phyloP scores from a whole-genome alignment of 2,797 vertebrate species.

The Cyprinodon diabolis region DNA sequence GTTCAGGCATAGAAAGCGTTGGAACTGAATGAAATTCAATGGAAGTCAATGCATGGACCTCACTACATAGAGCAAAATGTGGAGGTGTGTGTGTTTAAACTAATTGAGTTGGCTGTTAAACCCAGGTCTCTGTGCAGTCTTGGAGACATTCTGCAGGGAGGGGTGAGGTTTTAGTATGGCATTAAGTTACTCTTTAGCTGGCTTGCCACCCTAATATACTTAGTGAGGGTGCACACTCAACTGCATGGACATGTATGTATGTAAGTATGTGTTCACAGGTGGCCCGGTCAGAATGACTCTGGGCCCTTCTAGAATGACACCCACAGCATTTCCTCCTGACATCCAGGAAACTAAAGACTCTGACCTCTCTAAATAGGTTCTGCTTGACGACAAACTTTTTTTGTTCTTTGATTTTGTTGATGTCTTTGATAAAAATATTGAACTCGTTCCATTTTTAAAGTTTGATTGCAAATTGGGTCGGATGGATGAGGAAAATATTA shows the following conservation, averaged over 20 bases:
- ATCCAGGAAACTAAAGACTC: slow-evolving; percentile 46
- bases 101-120: slow-evolving; percentile 79
- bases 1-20: too few relatives aligned
- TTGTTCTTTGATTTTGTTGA: background rate
- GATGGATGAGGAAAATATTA: background rate
- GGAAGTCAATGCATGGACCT: too few relatives aligned
- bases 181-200: slow-evolving; percentile 59
- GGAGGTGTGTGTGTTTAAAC: slow-evolving; percentile 29
- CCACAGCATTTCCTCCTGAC: slow-evolving; percentile 63
- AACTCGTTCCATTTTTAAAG: background rate
- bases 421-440: background rate
- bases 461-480: background rate
- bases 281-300: slow-evolving; percentile 46
- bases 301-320: slow-evolving; percentile 66
- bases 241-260: slow-evolving; percentile 14
- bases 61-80: too few relatives aligned
- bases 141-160: slow-evolving; percentile 43
- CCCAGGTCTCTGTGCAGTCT: slow-evolving; percentile 64
- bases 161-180: background rate
- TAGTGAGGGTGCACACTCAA: slow-evolving; percentile 25
- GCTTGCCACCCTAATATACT: slow-evolving; percentile 51
- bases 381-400: background rate
- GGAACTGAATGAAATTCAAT: too few relatives aligned
- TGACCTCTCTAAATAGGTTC: slow-evolving; percentile 29
- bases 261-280: slow-evolving; percentile 68